Evolutionary conservation across 2,797 vertebrate genomes (phyloP).

Genomic region (Oophaga sylvatica): DNA sequence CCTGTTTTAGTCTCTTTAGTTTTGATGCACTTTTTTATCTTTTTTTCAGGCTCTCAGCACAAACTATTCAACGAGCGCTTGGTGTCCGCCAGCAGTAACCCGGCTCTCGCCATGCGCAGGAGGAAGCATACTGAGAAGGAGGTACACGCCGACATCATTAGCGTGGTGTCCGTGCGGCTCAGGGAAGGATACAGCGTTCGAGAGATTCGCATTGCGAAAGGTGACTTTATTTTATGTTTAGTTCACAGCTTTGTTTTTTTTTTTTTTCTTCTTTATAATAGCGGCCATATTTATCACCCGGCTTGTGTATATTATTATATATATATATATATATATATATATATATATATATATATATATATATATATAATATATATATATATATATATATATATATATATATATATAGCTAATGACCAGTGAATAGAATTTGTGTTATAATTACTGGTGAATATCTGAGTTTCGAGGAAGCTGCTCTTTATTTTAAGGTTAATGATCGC

Average conservation of each 20-base stretch:
- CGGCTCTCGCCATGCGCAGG: slow-evolving; percentile 89
- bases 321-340: background rate
- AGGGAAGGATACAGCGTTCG: slow-evolving; percentile 96
- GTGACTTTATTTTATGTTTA: slow-evolving; percentile 66
- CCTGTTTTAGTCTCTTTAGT: background rate
- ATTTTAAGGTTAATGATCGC: background rate
- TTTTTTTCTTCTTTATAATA: background rate
- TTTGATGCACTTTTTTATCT: slow-evolving; percentile 5
- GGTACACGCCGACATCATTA: slow-evolving; percentile 90
- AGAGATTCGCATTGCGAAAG: slow-evolving; percentile 92
- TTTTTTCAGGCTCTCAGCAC: slow-evolving; percentile 87
- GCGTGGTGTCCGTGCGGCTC: slow-evolving; percentile 91
- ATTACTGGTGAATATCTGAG: background rate
- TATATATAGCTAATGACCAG: background rate
- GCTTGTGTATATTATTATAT: background rate
- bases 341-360: no score
- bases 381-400: background rate
- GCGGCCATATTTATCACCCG: background rate
- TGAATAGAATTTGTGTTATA: background rate
- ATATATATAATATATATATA: no score
- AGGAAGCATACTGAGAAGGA: slow-evolving; percentile 98
- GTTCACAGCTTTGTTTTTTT: background rate
- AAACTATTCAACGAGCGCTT: slow-evolving; percentile 97
- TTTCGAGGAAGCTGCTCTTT: background rate
- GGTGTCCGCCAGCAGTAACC: slow-evolving; percentile 94